Conservation (phyloP, 2,113 vertebrate genomes). For the Neolamprologus modestus region DNA sequence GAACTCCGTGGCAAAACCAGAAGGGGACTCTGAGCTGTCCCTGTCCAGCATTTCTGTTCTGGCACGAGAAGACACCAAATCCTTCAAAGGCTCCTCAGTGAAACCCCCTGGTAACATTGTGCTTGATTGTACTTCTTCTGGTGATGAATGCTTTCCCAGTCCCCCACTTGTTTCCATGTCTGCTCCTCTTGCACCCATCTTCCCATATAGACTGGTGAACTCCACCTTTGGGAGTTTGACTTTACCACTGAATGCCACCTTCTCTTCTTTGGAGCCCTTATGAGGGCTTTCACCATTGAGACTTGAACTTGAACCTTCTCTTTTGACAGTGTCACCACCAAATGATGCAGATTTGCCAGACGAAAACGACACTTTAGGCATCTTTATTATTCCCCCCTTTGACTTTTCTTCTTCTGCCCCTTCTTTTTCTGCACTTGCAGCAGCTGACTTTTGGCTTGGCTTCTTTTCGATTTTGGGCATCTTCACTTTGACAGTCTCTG, state of each 20-base stretch:
- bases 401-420: conserved; percentile 13
- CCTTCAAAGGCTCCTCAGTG: conserved; percentile 36
- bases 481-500: conserved; percentile 33
- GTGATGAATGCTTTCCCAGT: conserved; percentile 27
- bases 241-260: conserved; percentile 59
- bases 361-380: conserved; percentile 72
- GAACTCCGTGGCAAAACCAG: conserved; percentile 46
- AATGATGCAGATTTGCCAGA: conserved; percentile 35
- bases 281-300: conserved; percentile 24
- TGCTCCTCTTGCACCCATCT: conserved; percentile 12
- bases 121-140: conserved; percentile 24
- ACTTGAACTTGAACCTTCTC: conserved; percentile 14
- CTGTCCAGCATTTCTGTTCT: conserved; percentile 67
- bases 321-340: conserved; percentile 39
- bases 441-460: conserved; percentile 40
- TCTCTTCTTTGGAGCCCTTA: conserved; percentile 47
- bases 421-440: conserved; percentile 23
- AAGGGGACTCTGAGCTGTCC: conserved; percentile 50
- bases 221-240: conserved; percentile 76
- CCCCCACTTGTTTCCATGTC: conserved; percentile 38
- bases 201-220: conserved; percentile 71
- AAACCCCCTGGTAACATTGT: conserved; percentile 53
- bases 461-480: conserved; percentile 68
- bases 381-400: conserved; percentile 48
- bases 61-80: conserved; percentile 61